A percentile compares a stretch with the other conserved stretches of the same genome.
These are phyloP conservation scores for Ibidorhyncha struthersii DNA, from an alignment of 2,113 vertebrate genomes.

Conservation along the genomic window DNA sequence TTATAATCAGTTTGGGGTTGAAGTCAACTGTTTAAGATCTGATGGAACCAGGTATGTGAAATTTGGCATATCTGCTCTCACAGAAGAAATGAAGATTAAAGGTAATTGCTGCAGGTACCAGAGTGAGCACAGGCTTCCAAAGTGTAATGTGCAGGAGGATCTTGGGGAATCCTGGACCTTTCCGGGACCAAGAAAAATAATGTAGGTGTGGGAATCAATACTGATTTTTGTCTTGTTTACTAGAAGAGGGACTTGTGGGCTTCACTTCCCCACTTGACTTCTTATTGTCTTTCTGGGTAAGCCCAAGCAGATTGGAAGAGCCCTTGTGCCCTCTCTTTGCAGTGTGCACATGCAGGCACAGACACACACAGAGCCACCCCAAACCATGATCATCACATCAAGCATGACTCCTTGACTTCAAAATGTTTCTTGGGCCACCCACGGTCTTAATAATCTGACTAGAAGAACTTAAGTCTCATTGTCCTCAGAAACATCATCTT, in stretches of 20 bases:
- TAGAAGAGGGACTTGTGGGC: neutral
- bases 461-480: neutral
- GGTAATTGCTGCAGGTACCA: neutral
- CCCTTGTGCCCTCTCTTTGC: neutral
- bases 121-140: neutral
- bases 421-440: neutral
- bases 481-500: neutral
- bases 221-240: neutral
- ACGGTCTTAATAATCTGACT: neutral
- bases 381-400: neutral
- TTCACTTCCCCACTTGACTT: neutral
- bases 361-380: neutral
- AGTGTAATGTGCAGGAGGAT: neutral
- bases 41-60: neutral
- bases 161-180: neutral
- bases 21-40: neutral
- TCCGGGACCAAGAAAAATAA: neutral
- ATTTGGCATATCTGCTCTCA: neutral
- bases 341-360: neutral
- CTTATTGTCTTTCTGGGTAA: neutral
- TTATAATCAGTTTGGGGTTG: neutral
- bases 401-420: neutral
- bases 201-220: neutral
- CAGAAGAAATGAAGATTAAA: neutral
- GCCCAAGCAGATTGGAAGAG: neutral